Percentiles rank a stretch among this genome's conserved stretches.
Conservation (phyloP, 2,113 vertebrate genomes). For the Channa argus region DNA sequence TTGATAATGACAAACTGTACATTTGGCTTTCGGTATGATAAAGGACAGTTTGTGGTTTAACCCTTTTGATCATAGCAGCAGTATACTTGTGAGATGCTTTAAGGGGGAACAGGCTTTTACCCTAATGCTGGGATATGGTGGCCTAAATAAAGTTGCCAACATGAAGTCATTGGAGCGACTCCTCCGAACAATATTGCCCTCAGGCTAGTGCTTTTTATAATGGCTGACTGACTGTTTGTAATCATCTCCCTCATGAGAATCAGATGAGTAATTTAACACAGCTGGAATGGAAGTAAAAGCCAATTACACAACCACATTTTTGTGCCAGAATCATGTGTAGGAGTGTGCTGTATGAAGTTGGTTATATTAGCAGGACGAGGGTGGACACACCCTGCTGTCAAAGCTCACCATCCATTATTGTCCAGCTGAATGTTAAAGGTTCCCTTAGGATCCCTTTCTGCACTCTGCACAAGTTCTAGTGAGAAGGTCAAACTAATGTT, state of each 20-base stretch:
- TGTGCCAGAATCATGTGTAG: slow-evolving; percentile 45
- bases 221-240: slow-evolving; percentile 66
- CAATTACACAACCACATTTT: slow-evolving; percentile 52
- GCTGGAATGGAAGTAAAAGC: slow-evolving; percentile 71
- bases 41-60: slow-evolving; percentile 32
- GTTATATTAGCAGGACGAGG: slow-evolving; percentile 41
- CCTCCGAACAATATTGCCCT: slow-evolving; percentile 59
- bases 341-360: slow-evolving; percentile 39
- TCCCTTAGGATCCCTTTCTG: slow-evolving; percentile 23
- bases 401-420: slow-evolving; percentile 28
- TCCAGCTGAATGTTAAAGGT: slow-evolving; percentile 9
- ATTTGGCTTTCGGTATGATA: slow-evolving; percentile 41
- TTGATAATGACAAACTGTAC: slow-evolving; percentile 46
- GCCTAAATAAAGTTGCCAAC: slow-evolving; percentile 68
- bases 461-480: not conserved
- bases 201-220: slow-evolving; percentile 61
- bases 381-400: slow-evolving; percentile 63
- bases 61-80: slow-evolving; percentile 40
- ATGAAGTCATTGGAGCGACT: slow-evolving; percentile 68
- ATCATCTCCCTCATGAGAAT: slow-evolving; percentile 70
- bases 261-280: slow-evolving; percentile 69
- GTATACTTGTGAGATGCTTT: slow-evolving; percentile 48
- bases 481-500: not conserved
- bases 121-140: slow-evolving; percentile 45
- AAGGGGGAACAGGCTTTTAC: slow-evolving; percentile 35